A percentile compares a stretch with the other conserved stretches of the same genome.
Conservation (phyloP, 2,888 invertebrate genomes). For the Digitonthophagus gazella region DNA sequence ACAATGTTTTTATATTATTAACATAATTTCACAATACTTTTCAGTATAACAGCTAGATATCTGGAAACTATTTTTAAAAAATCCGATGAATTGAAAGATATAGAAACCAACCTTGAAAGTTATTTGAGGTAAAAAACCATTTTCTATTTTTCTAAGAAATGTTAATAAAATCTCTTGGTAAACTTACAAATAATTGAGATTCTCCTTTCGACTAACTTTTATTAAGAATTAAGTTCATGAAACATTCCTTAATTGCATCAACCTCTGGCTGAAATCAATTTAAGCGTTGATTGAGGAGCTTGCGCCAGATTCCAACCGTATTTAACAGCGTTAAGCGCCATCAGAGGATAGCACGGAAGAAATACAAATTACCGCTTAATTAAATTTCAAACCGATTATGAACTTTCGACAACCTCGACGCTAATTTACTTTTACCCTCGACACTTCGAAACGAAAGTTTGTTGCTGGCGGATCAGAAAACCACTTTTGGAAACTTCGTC, state of each 20-base stretch:
- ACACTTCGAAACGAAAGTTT: neutral
- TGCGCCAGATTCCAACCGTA: slow-evolving; percentile 1
- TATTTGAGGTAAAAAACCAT: too few relatives aligned
- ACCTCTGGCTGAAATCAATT: neutral
- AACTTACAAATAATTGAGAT: neutral
- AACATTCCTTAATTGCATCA: neutral
- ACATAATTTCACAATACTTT: too few relatives aligned
- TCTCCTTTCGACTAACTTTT: neutral
- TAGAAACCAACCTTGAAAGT: too few relatives aligned
- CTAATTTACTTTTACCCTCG: slow-evolving; percentile 5
- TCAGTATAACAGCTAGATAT: too few relatives aligned
- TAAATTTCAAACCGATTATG: slow-evolving; percentile 24
- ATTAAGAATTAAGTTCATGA: neutral
- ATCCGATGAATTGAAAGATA: too few relatives aligned
- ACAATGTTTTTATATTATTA: too few relatives aligned
- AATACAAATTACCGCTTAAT: slow-evolving; percentile 21
- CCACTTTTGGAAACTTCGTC: too few relatives aligned
- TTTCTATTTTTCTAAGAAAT: too few relatives aligned
- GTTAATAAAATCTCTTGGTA: slow-evolving; percentile 27
- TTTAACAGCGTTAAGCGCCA: slow-evolving; percentile 1
- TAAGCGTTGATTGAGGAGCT: neutral
- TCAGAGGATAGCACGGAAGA: slow-evolving; percentile 9
- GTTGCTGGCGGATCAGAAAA: neutral
- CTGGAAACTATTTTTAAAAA: too few relatives aligned
- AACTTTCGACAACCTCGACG: slow-evolving; percentile 16